A percentile compares a stretch with the other conserved stretches of the same genome.
Evolutionary conservation across 1,140 invertebrate genomes (phyloP).

Genomic region (Papilio dardanus): DNA sequence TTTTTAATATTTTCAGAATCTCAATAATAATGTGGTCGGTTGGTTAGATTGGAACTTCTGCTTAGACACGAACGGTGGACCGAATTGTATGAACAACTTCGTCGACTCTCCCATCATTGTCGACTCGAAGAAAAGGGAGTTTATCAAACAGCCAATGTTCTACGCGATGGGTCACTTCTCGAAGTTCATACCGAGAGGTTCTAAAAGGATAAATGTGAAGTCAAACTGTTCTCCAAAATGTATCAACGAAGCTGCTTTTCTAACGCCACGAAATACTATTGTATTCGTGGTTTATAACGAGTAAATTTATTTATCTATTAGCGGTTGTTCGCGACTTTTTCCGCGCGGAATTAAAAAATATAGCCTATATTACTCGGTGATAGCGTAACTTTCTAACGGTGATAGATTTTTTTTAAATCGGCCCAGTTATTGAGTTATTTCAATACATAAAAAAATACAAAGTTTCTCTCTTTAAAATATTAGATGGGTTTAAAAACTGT

Average conservation of each 20-base stretch:
- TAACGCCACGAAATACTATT: conserved; percentile 55
- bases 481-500: no score
- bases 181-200: conserved; percentile 88
- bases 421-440: no score
- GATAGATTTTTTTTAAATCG: no score
- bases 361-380: no score
- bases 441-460: no score
- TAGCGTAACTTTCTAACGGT: no score
- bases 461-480: no score
- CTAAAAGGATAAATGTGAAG: conserved; percentile 76
- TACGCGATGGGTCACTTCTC: conserved; percentile 94
- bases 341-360: no score
- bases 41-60: conserved; percentile 39
- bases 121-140: conserved; percentile 84
- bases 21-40: conserved; percentile 32
- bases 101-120: conserved; percentile 92
- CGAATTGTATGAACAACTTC: conserved; percentile 89
- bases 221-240: conserved; percentile 36
- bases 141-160: conserved; percentile 94
- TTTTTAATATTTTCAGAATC: conserved; percentile 14
- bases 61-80: conserved; percentile 85
- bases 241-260: conserved; percentile 53
- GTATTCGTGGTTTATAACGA: conserved; percentile 60
- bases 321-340: no score
- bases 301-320: conserved; percentile 51